phyloP scores from a whole-genome alignment of 2,888 invertebrate species.

The Hydrotaea cyrtoneurina region DNA sequence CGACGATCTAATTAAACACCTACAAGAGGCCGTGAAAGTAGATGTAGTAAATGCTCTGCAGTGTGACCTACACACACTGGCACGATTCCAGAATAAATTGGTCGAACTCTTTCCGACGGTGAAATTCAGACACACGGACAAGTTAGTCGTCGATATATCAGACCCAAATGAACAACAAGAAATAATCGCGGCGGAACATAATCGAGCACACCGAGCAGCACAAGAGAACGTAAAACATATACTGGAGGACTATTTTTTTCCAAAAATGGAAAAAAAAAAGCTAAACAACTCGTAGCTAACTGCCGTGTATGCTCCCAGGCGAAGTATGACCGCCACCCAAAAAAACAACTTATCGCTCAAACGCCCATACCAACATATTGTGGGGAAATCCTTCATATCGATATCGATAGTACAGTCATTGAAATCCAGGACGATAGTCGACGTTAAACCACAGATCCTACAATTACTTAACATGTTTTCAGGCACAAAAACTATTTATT shows the following conservation, averaged over 20 bases:
- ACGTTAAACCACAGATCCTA: neutral
- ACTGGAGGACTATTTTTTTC: neutral
- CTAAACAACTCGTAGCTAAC: neutral
- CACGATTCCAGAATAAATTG: slow-evolving; percentile 6
- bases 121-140: too few species aligned
- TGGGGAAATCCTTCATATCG: neutral
- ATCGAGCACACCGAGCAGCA: too few species aligned
- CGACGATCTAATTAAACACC: slow-evolving; percentile 18
- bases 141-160: slow-evolving; percentile 32
- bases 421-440: neutral
- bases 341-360: slow-evolving; percentile 22
- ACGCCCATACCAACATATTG: neutral
- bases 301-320: neutral
- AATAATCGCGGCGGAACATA: slow-evolving; percentile 46
- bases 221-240: slow-evolving; percentile 23
- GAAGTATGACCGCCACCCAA: neutral
- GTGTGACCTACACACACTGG: too few species aligned
- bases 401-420: slow-evolving; percentile 1
- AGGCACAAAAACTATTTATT: neutral
- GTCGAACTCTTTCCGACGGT: slow-evolving; percentile 8
- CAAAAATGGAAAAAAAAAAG: slow-evolving; percentile 4
- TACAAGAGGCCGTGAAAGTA: slow-evolving; percentile 34
- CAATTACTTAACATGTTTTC: slow-evolving; percentile 15
- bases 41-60: slow-evolving; percentile 20
- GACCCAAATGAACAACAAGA: slow-evolving; percentile 48